Evolutionary conservation across 1,140 invertebrate species (phyloP).

Genomic region (Heliconius hermathena): DNA sequence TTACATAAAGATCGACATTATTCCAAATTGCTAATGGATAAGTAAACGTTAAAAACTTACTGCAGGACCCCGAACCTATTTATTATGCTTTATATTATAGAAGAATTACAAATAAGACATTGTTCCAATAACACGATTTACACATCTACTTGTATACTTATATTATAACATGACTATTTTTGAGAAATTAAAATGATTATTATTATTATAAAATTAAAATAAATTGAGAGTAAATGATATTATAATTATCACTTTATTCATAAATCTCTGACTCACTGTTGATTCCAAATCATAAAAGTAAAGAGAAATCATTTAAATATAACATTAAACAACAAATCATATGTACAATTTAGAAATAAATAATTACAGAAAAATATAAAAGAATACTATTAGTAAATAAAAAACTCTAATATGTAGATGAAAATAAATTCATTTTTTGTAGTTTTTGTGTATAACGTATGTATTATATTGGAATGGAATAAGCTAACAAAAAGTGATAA

Average conservation of each 20-base stretch:
- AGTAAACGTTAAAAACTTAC: constrained; percentile 17
- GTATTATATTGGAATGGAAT: constrained; percentile 55
- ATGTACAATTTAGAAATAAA: constrained; percentile 79
- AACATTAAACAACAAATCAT: constrained; percentile 80
- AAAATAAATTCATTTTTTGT: constrained; percentile 48
- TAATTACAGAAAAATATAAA: constrained; percentile 62
- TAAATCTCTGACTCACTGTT: constrained; percentile 23
- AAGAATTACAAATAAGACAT: constrained; percentile 68
- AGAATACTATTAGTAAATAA: constrained; percentile 52
- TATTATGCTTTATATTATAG: constrained; percentile 56
- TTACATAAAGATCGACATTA: background rate
- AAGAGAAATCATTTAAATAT: constrained; percentile 54
- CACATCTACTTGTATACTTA: constrained; percentile 69
- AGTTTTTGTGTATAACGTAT: constrained; percentile 41
- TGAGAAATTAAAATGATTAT: constrained; percentile 56
- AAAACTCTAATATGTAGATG: constrained; percentile 47
- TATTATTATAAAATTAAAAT: constrained; percentile 44
- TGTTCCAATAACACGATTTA: constrained; percentile 66
- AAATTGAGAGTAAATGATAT: constrained; percentile 18
- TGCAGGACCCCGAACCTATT: constrained; percentile 53
- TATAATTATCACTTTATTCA: constrained; percentile 11
- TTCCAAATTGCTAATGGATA: background rate
- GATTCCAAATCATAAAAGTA: constrained; percentile 44
- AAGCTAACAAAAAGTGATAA: constrained; percentile 41
- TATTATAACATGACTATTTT: constrained; percentile 67